Evolutionary conservation across 2,888 invertebrate genomes (phyloP).

Genomic region (Clistopyga incitator): DNA sequence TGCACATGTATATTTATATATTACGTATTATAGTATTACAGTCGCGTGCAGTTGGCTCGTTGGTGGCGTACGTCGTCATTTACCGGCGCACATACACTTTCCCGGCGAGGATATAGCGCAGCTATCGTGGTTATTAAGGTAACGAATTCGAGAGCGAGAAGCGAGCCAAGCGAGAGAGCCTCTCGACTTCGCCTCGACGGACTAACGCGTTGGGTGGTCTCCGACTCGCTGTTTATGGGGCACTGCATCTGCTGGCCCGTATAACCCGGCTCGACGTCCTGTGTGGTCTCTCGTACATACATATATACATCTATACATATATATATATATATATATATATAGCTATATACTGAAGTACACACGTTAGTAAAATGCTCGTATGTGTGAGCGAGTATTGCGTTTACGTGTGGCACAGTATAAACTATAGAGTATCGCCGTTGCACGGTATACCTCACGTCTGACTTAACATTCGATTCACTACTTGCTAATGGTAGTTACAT

Average conservation of each 20-base stretch:
- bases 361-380: background rate
- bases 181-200: slow-evolving; percentile 56
- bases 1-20: background rate
- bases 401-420: slow-evolving; percentile 28
- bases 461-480: slow-evolving; percentile 82
- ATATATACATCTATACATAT: too few species aligned
- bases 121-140: slow-evolving; percentile 81
- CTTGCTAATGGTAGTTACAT: slow-evolving; percentile 81
- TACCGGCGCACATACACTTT: slow-evolving; percentile 29
- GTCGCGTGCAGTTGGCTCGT: slow-evolving; percentile 43
- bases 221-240: slow-evolving; percentile 82
- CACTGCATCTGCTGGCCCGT: slow-evolving; percentile 81
- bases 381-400: slow-evolving; percentile 13
- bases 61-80: background rate
- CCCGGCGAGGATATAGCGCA: slow-evolving; percentile 41
- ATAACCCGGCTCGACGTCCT: slow-evolving; percentile 78
- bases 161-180: slow-evolving; percentile 71
- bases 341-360: slow-evolving; percentile 23
- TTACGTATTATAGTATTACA: slow-evolving; percentile 48
- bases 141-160: slow-evolving; percentile 76
- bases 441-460: slow-evolving; percentile 74
- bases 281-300: slow-evolving; percentile 78
- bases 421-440: slow-evolving; percentile 30
- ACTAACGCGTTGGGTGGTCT: slow-evolving; percentile 82
- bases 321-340: slow-evolving; percentile 51